phyloP scores from a whole-genome alignment of 1,140 invertebrate genomes.

The Drosophila nebulosa region DNA sequence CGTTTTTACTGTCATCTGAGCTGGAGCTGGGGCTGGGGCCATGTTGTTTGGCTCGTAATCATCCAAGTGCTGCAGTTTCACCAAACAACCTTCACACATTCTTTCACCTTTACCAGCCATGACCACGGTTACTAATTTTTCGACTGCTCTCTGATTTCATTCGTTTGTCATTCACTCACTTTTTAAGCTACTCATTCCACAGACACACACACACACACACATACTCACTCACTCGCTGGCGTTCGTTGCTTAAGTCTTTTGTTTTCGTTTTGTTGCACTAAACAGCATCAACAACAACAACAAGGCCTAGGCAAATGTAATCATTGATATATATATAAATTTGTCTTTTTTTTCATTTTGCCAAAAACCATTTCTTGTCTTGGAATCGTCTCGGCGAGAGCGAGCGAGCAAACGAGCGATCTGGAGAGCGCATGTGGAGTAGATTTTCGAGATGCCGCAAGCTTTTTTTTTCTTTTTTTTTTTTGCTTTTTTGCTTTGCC shows the following conservation, averaged over 20 bases:
- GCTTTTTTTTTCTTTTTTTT: slow-evolving; percentile 15
- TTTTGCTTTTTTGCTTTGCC: slow-evolving; percentile 23
- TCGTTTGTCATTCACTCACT: slow-evolving; percentile 15
- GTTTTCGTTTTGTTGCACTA: slow-evolving; percentile 58
- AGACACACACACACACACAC: background rate
- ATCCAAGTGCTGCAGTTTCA: slow-evolving; percentile 73
- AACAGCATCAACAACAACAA: slow-evolving; percentile 8
- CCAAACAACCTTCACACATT: slow-evolving; percentile 81
- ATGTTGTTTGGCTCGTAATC: slow-evolving; percentile 55
- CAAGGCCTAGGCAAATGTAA: slow-evolving; percentile 59
- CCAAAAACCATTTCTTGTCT: slow-evolving; percentile 45
- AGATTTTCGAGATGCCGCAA: slow-evolving; percentile 49
- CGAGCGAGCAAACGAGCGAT: no score
- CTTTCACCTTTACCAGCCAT: slow-evolving; percentile 80
- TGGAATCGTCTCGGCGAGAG: background rate
- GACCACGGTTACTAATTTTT: slow-evolving; percentile 80
- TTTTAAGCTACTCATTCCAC: slow-evolving; percentile 25
- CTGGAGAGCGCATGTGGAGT: slow-evolving; percentile 52
- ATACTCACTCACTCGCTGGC: slow-evolving; percentile 1
- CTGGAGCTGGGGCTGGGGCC: slow-evolving; percentile 13
- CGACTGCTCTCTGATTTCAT: slow-evolving; percentile 16
- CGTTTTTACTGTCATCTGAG: slow-evolving; percentile 41
- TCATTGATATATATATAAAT: slow-evolving; percentile 54
- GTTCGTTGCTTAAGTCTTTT: slow-evolving; percentile 78
- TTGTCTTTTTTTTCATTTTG: slow-evolving; percentile 40